Evolutionary conservation across 2,888 invertebrate species (phyloP).

Genomic region (Drosophila infuscata): DNA sequence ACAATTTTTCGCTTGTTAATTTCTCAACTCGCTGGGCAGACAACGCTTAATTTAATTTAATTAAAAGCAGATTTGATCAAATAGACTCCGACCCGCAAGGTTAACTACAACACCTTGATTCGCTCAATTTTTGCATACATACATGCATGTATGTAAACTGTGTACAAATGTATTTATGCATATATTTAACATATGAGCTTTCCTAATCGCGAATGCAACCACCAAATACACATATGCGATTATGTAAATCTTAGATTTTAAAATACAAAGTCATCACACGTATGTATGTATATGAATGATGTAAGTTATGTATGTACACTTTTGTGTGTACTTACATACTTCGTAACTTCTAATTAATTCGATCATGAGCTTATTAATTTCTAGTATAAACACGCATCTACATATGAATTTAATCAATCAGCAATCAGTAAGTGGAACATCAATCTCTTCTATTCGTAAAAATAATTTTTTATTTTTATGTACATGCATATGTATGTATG

Average conservation of each 20-base stretch:
- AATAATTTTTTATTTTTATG: not conserved
- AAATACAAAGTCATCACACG: not conserved
- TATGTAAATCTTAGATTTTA: not conserved
- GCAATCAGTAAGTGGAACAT: not conserved
- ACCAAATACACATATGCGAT: constrained; percentile 13
- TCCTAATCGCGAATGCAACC: constrained; percentile 21
- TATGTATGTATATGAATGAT: not conserved
- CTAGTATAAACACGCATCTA: not conserved
- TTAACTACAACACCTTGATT: too few species aligned
- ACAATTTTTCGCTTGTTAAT: not conserved
- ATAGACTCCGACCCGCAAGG: not conserved
- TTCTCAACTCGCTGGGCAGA: not conserved
- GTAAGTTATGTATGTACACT: not conserved
- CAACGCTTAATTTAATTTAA: not conserved
- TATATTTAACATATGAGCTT: not conserved
- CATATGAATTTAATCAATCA: too few species aligned
- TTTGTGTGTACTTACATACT: not conserved
- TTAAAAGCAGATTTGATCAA: not conserved
- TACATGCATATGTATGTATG: constrained; percentile 7
- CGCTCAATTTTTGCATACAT: not conserved
- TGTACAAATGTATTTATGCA: not conserved
- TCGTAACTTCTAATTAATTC: not conserved
- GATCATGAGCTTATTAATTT: not conserved
- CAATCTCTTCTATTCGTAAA: not conserved
- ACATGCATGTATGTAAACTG: not conserved